Base-by-base conservation (phyloP, 2,113 vertebrate species). In the Anser brachyrhynchus region DNA sequence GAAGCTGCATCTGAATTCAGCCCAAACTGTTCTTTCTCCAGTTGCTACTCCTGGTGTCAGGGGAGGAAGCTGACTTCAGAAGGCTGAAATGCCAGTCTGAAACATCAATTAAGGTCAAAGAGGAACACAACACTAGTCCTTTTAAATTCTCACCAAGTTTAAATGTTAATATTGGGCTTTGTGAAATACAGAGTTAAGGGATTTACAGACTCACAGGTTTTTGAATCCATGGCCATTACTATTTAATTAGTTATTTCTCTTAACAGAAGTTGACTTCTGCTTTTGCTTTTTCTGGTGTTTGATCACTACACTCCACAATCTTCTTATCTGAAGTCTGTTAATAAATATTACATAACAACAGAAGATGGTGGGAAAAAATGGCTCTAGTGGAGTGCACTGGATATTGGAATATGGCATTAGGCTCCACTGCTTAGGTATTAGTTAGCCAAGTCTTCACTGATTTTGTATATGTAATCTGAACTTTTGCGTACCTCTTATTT, bases 151-250 rank as follows among this genome's bases (percentile, higher is more conserved):
- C 19, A 12, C 61, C 26, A 61, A 59, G 49, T 77, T 66, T 77
- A 69, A 77, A 82, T 86, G 84, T 85, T 89, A 86, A 52, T 77
- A 91, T 70, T 93, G 54, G 91, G 55, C 55, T 95, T 72, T 77
- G 18, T 70, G 80, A 54, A 26, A 43, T 82, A 59, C 0, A 2
- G 12, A 7, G 18, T 52, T 73, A 59, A 43, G 64, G 61, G 65
- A 59, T 86, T 91, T 74, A 59, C 18, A 90, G 55, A 44, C 55
- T 82, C 70, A 57, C 33, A 39, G 71, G 59, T 66, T 81, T 77
- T 76, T 84, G 11, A 84, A 88, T 67, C 74, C 37, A 41, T 73
- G 49, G 19, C 33, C 59, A 69, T 77, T 81, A 69, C 43, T 81
- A 54, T 72, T 80, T 88, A 85, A 93, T 84, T 75, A 84, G 51